Evolutionary conservation across 2,797 vertebrate genomes (phyloP), one percentile per base, ranked within the genome.

Genomic region (Bryconaethiops microstoma): DNA sequence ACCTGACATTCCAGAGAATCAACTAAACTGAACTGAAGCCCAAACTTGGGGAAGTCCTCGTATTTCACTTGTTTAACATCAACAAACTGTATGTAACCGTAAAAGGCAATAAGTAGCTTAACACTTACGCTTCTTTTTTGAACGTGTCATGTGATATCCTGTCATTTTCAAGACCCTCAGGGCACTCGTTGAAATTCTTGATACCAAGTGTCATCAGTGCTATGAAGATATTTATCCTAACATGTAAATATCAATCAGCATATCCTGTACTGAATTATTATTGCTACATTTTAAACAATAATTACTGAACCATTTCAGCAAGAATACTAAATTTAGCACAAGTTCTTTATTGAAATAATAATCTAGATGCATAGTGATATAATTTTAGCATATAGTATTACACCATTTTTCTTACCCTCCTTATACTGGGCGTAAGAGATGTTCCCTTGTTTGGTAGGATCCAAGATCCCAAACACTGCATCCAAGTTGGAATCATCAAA

Each of bases 131-230:
- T 77, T 93, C 92, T 80, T 57, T 81, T 83, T 81, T 93, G 84
- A 95, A 95, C 0, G 92, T 93, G 5, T 93, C 89, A 0, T 68
- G 76, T 40, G 91, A 92, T 88, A 95, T 94, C 81, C 63, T 91
- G 89, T 94, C 89, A 80, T 90, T 89, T 8, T 80, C 87, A 19
- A 74, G 85, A 71, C 92, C 92, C 9, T 93, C 89, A 0, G 92
- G 94, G 82, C 80, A 87, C 79, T 91, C 88, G n/a, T 90, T 91
- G 23, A 94, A 86, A 81, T 89, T 76, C 68, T 83, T 88, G 42
- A 93, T 88, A 29, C 94, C 93, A 57, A 95, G 85, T n/a, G 90
- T 91, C 67, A 69, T 89, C 70, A 94, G 84, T 60, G 92, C 94
- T 95, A 83, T n/a, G 45, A 67, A 72, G 60, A 78, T 19, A 23